phyloP scores from a whole-genome alignment of 2,113 vertebrate species.

The Pogona vitticeps region DNA sequence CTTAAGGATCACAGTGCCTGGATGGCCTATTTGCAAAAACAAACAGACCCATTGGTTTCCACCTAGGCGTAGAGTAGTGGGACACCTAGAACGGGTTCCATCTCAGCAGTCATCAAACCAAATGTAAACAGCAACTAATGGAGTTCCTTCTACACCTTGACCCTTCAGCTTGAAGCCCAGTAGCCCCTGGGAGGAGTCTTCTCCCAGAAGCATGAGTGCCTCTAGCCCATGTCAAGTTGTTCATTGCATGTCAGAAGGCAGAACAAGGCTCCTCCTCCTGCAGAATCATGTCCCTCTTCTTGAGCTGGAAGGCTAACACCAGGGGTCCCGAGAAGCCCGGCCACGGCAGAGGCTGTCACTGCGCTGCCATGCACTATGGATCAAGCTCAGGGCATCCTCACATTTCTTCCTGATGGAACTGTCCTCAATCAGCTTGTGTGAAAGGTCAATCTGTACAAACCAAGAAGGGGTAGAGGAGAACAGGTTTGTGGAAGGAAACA shows the following conservation, averaged over 20 bases:
- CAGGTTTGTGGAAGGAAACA: background rate
- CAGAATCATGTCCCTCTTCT: background rate
- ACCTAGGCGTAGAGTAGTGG: fast-evolving
- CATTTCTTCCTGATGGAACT: constrained; percentile 81
- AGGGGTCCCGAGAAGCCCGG: constrained; percentile 90
- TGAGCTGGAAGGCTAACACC: constrained; percentile 77
- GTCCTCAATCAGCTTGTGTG: constrained; percentile 70
- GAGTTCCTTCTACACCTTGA: background rate
- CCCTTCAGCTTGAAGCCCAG: background rate
- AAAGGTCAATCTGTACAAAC: constrained; percentile 74
- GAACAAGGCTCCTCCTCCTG: background rate
- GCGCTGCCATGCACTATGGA: constrained; percentile 92
- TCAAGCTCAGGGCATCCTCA: constrained; percentile 87
- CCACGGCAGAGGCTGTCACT: constrained; percentile 94
- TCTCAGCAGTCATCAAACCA: too few species aligned
- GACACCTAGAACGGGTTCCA: fast-evolving
- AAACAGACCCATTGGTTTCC: fast-evolving
- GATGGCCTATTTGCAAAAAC: too few species aligned
- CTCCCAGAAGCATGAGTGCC: background rate
- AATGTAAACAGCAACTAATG: too few species aligned
- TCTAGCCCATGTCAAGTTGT: background rate
- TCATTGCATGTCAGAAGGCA: background rate
- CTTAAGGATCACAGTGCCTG: background rate
- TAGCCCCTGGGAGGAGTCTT: fast-evolving
- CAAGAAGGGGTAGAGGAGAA: background rate